Evolutionary conservation across 2,113 vertebrate species (phyloP).

Genomic region (Atrichornis clamosus): DNA sequence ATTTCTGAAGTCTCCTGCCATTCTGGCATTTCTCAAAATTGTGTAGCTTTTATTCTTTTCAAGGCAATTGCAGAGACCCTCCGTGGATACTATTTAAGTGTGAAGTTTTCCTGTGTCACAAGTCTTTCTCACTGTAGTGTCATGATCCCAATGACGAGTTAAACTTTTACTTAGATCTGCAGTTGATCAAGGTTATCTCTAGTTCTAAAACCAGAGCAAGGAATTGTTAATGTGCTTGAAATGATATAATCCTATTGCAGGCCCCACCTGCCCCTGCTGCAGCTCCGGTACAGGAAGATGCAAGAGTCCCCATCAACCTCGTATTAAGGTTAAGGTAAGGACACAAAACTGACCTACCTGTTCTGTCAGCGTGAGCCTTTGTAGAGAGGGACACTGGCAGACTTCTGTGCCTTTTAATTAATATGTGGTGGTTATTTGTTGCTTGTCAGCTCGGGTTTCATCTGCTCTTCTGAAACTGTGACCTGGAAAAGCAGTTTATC

Average conservation of each 20-base stretch:
- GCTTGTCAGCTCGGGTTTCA: neutral
- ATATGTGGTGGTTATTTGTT: neutral
- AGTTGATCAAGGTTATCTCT: neutral
- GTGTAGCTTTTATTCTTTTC: neutral
- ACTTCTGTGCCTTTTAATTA: neutral
- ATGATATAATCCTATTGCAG: constrained; percentile 55
- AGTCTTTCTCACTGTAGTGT: neutral
- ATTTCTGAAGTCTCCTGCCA: neutral
- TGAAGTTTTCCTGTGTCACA: neutral
- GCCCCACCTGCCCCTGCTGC: constrained; percentile 60
- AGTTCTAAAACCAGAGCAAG: neutral
- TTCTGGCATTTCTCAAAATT: neutral
- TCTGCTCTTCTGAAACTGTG: neutral
- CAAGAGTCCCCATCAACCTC: constrained; percentile 87
- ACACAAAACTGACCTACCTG: neutral
- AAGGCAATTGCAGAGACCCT: neutral
- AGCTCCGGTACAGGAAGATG: constrained; percentile 68
- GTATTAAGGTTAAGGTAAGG: constrained; percentile 93
- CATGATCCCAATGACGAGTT: neutral
- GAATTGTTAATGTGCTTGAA: neutral
- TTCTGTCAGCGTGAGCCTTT: neutral
- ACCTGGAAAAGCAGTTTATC: neutral
- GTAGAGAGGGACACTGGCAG: neutral
- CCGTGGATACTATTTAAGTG: neutral
- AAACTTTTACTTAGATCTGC: neutral